Conservation (phyloP, 1,140 invertebrate species). For the Cyclargus thomasi region DNA sequence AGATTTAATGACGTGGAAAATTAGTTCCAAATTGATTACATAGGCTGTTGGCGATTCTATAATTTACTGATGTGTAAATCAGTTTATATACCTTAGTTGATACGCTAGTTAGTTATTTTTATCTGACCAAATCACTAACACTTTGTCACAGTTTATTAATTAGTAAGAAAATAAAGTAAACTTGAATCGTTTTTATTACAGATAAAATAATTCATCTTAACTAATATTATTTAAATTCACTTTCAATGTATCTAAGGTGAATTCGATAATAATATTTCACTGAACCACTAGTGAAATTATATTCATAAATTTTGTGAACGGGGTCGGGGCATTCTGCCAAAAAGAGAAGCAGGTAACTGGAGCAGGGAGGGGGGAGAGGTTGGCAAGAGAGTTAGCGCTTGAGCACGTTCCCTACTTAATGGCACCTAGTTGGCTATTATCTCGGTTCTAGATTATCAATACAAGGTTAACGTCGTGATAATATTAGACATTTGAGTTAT, state of each 20-base stretch:
- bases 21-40: not conserved
- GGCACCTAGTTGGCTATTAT: not conserved
- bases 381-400: slow-evolving; percentile 9
- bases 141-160: no score
- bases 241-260: not conserved
- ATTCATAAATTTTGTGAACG: not conserved
- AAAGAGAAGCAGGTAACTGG: slow-evolving; percentile 7
- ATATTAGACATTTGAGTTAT: no score
- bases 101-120: no score
- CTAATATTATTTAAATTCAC: not conserved
- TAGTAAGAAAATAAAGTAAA: no score
- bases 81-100: no score
- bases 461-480: not conserved
- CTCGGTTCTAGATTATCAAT: not conserved
- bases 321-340: slow-evolving; percentile 8
- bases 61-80: no score
- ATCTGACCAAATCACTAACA: no score
- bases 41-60: no score
- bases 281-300: not conserved
- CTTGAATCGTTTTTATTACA: no score
- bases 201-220: no score
- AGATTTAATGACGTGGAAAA: not conserved
- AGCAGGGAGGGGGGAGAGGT: not conserved
- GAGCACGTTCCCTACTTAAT: slow-evolving; percentile 6
- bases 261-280: not conserved